Conservation (phyloP, 2,888 invertebrate species). For the Stomorhina lunata region DNA sequence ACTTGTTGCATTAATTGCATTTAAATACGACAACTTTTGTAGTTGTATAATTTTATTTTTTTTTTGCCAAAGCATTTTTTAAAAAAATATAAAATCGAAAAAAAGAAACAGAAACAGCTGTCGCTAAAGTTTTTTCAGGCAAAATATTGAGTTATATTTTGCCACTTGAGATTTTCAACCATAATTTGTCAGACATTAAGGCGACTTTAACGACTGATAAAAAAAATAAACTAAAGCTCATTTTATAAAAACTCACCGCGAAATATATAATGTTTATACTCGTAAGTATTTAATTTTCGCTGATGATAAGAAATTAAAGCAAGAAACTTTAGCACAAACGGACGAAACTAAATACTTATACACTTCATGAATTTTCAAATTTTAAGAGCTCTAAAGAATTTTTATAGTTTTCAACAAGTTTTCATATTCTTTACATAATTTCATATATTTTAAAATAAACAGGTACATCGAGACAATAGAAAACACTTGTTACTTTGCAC, state of each 20-base stretch:
- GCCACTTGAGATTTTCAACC: slow-evolving; percentile 13
- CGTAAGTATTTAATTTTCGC: slow-evolving; percentile 3
- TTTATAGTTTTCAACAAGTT: not conserved
- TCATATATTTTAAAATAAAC: too few relatives aligned
- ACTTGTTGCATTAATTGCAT: slow-evolving; percentile 1
- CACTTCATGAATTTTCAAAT: not conserved
- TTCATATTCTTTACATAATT: not conserved
- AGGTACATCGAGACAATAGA: not conserved
- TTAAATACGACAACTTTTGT: slow-evolving; percentile 2
- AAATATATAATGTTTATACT: slow-evolving; percentile 1
- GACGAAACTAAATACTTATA: not conserved
- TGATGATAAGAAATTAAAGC: slow-evolving; percentile 32
- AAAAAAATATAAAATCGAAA: not conserved
- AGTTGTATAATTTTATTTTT: not conserved
- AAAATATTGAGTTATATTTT: slow-evolving; percentile 33
- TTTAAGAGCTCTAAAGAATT: not conserved
- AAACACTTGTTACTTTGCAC: slow-evolving; percentile 11
- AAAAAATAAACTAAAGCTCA: slow-evolving; percentile 30
- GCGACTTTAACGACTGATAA: slow-evolving; percentile 72
- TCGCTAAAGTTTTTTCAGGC: slow-evolving; percentile 5
- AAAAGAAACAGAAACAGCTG: not conserved
- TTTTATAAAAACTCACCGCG: slow-evolving; percentile 2
- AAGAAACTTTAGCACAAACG: not conserved
- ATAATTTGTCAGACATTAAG: slow-evolving; percentile 71
- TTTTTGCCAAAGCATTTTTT: not conserved